Base-by-base conservation (phyloP, 2,113 vertebrate genomes). In the Coregonus clupeaformis region DNA sequence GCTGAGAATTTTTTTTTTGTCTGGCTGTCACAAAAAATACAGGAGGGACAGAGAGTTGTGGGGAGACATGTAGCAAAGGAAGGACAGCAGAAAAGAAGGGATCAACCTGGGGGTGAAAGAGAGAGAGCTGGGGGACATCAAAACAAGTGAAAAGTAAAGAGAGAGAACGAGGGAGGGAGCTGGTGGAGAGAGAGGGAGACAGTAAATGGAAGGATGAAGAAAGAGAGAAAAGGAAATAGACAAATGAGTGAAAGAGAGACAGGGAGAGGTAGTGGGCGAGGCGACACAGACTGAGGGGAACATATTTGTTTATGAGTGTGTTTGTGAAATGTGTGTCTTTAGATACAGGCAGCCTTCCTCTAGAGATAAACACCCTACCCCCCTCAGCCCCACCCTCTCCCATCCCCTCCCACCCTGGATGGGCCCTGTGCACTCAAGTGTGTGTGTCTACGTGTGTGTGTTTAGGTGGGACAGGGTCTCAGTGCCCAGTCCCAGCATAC, bases 331-430 rank as follows among this genome's bases (percentile, higher is more conserved):
- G 90, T 92, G 91, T 78, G 84, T 85, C 82, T 86, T 88, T 79
- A 88, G 91, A 93, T 93, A 93, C 84, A 87, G 84, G 75, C 89
- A 85, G 90, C 87, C 90, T 92, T 92, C 90, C 89, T 87, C 79
- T 78, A 85, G 86, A 93, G 92, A 94, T 93, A 94, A 94, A 88
- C 68, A 82, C 71, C 5, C 13, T 57, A 16, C 65, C 72, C 71
- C 74, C 85, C 27, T 77, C 85, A 16, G 12, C 27, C 85, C 84
- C 82, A 75, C 73, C 59, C 27, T 27, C 55, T 52, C 18, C 36
- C 83, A 82, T 86, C 86, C 84, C 87, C 91, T 88, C 89, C 88
- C 89, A 84, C 80, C 79, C 77, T 81, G 84, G 84, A 67, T 71
- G 69, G 65, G 77, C 36, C 36, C 9, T 42, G 36, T 42, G 87